phyloP scores from a whole-genome alignment of 1,140 invertebrate genomes.

The Megathymus violae region DNA sequence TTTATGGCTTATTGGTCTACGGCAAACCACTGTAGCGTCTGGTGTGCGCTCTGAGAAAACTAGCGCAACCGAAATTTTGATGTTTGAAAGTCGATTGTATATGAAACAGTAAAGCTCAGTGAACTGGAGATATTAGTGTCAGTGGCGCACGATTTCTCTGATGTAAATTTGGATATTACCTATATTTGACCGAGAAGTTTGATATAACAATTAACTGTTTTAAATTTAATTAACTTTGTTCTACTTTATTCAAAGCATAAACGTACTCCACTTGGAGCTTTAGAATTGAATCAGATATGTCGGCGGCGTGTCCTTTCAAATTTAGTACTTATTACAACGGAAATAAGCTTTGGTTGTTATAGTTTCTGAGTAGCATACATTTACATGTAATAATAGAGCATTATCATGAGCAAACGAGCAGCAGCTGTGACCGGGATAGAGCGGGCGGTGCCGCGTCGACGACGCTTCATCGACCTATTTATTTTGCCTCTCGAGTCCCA shows the following conservation, averaged over 20 bases:
- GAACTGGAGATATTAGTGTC: too few relatives aligned
- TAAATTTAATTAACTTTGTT: not conserved
- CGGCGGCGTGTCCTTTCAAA: not conserved
- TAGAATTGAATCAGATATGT: conserved; percentile 9
- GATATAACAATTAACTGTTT: not conserved
- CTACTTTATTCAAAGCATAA: conserved; percentile 7
- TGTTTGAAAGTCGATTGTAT: too few relatives aligned
- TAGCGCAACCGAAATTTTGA: too few relatives aligned
- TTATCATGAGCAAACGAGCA: conserved; percentile 57
- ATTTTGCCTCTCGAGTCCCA: conserved; percentile 75
- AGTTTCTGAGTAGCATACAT: conserved; percentile 8
- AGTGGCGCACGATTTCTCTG: too few relatives aligned
- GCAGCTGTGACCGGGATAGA: conserved; percentile 75
- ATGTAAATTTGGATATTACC: too few relatives aligned
- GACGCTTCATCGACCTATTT: conserved; percentile 74
- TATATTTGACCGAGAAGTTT: too few relatives aligned
- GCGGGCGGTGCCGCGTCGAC: conserved; percentile 72
- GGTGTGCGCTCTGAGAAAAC: too few relatives aligned
- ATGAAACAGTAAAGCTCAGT: too few relatives aligned
- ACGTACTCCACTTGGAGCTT: conserved; percentile 11
- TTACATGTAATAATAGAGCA: conserved; percentile 44
- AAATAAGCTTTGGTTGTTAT: not conserved
- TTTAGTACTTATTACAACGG: conserved; percentile 1
- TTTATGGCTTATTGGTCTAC: too few relatives aligned
- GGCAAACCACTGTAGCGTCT: too few relatives aligned